Evolutionary conservation across 2,888 invertebrate species (phyloP), one percentile per base, ranked within the genome.

Genomic region (Eurois occulta): DNA sequence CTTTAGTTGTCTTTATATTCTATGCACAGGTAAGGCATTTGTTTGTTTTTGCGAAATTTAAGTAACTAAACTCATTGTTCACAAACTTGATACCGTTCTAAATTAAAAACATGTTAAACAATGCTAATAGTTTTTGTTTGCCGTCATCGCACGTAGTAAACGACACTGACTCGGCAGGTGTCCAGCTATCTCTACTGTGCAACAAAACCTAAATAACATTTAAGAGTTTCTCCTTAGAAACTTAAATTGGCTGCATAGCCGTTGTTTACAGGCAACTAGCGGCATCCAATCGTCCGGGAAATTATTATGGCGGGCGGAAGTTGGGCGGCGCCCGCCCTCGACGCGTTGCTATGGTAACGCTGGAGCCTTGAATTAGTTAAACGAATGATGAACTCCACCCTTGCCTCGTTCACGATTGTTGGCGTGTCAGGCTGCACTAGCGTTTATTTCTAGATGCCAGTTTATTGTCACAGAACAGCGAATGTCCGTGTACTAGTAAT

Each of bases 331-430:
- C 89, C 88, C 91, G 90, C 91, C 92, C 91, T 91, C 90, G 83
- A 88, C 88, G 90, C 92, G 96, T 95, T 92, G 91, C 93, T 89
- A 94, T 94, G 92, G 91, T 87, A 87, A 96, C 95, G 88, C 81
- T 89, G 88, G 89, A 91, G 92, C 91, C 88, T 91, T 94, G 95
- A 94, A 95, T 95, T 95, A 94, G 93, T 95, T 95, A 94, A 92
- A 92, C 93, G 94, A 93, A 94, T 94, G 93, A 94, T 94, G 93
- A 93, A 94, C 92, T 92, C 92, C 90, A 91, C 94, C 93, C 91
- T 89, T 89, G 86, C 78, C 78, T 88, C 83, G 84, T 87, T 89
- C 84, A 83, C 86, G 83, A 88, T 89, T 90, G 91, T 90, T 91
- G 78, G 77, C 82, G 73, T 79, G 85, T 75, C 76, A 87, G 79